Conservation (phyloP, 2,888 invertebrate species). For the Ypsolopha scabrella region DNA sequence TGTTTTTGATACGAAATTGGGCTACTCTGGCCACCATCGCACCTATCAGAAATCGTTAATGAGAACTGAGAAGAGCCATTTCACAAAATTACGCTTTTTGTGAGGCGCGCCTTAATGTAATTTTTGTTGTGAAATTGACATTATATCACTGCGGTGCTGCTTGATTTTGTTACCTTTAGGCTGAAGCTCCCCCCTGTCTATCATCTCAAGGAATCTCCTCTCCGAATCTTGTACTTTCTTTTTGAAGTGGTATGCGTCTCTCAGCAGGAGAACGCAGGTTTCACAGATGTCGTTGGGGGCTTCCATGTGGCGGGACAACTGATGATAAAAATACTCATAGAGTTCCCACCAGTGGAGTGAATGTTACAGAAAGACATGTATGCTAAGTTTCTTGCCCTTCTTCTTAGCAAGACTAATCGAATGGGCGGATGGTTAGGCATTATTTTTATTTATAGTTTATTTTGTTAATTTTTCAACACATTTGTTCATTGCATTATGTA, state of each 20-base stretch:
- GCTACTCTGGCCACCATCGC: too few relatives aligned
- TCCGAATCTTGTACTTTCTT: constrained; percentile 34
- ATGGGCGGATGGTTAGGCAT: too few relatives aligned
- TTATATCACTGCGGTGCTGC: too few relatives aligned
- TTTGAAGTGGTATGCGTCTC: constrained; percentile 32
- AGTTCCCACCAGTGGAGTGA: background rate
- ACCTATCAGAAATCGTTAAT: too few relatives aligned
- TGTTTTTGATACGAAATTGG: too few relatives aligned
- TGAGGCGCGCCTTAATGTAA: too few relatives aligned
- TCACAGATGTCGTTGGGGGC: constrained; percentile 33
- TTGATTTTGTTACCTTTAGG: constrained; percentile 41
- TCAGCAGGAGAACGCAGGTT: constrained; percentile 35
- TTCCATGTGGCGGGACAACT: constrained; percentile 38
- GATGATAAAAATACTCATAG: constrained; percentile 5
- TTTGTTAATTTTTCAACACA: too few relatives aligned
- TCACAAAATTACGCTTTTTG: too few relatives aligned
- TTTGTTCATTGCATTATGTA: too few relatives aligned
- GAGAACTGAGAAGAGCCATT: too few relatives aligned
- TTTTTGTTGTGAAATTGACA: too few relatives aligned
- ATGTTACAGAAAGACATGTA: background rate
- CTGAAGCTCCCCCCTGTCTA: constrained; percentile 47
- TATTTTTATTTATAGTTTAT: too few relatives aligned
- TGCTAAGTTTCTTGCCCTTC: background rate
- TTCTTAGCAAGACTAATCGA: background rate
- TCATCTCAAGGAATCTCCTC: constrained; percentile 41